A percentile compares a stretch with the other conserved stretches of the same genome.
phyloP scores from a whole-genome alignment of 35 echinoderm and acorn worm species.

The Lytechinus variegatus region DNA sequence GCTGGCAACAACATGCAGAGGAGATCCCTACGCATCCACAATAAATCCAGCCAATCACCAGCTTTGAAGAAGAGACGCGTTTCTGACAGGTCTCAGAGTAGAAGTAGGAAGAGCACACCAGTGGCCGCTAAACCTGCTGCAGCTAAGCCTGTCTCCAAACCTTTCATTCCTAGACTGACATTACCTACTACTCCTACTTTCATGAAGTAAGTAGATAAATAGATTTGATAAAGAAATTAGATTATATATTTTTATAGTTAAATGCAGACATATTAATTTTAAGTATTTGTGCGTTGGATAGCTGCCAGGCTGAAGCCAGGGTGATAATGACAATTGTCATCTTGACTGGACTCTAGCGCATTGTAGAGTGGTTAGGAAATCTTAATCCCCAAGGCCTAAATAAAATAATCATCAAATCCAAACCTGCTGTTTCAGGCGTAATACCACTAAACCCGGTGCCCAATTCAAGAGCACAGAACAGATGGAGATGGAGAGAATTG shows the following conservation, averaged over 20 bases:
- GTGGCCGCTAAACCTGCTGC: background rate
- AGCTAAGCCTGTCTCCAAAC: background rate
- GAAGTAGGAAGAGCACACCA: background rate
- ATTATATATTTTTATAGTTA: too few species aligned
- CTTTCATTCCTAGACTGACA: constrained; percentile 47
- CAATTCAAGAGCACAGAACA: constrained; percentile 70
- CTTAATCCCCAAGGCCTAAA: too few species aligned
- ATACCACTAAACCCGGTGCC: constrained; percentile 31
- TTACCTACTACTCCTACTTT: constrained; percentile 65
- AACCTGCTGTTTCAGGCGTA: constrained; percentile 30
- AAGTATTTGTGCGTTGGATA: too few species aligned
- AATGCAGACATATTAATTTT: too few species aligned
- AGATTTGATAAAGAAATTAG: too few species aligned
- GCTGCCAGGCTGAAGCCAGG: too few species aligned
- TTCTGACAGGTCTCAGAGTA: background rate
- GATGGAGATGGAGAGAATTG: constrained; percentile 88
- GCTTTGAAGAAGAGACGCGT: constrained; percentile 20
- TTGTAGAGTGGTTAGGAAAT: too few species aligned
- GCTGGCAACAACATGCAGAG: background rate
- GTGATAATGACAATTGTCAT: too few species aligned
- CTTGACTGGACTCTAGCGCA: too few species aligned
- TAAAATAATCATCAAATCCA: background rate
- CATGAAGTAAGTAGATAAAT: constrained; percentile 59
- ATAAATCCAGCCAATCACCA: background rate
- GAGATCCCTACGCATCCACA: background rate